These are phyloP conservation scores for Danaus chrysippus DNA, from an alignment of 2,888 invertebrate species.

Conservation along the genomic window DNA sequence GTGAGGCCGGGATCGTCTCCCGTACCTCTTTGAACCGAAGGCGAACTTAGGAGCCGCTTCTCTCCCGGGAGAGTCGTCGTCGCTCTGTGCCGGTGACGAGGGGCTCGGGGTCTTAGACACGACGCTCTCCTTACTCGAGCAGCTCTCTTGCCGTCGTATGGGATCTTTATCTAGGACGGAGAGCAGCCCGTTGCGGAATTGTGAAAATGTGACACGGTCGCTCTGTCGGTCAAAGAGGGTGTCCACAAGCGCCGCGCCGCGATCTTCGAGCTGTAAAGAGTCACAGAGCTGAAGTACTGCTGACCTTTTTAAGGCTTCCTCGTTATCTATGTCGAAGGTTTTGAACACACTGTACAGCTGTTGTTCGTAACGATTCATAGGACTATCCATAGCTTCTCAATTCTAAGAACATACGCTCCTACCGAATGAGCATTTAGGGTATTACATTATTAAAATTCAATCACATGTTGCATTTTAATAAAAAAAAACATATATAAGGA, in stretches of 20 bases:
- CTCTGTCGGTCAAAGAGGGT: slow-evolving; percentile 75
- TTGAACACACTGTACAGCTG: slow-evolving; percentile 89
- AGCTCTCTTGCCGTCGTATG: slow-evolving; percentile 35
- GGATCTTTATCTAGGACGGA: slow-evolving; percentile 81
- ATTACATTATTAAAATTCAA: slow-evolving; percentile 20
- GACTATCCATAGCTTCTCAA: slow-evolving; percentile 53
- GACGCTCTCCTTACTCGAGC: slow-evolving; percentile 39
- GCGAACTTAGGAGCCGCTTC: slow-evolving; percentile 86
- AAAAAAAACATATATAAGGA: slow-evolving; percentile 23
- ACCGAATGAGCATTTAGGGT: slow-evolving; percentile 17
- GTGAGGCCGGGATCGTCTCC: slow-evolving; percentile 83
- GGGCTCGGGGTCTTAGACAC: slow-evolving; percentile 36
- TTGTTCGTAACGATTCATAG: slow-evolving; percentile 87
- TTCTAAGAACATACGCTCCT: slow-evolving; percentile 10
- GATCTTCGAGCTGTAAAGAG: slow-evolving; percentile 87
- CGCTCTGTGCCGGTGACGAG: slow-evolving; percentile 45
- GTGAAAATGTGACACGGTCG: slow-evolving; percentile 81
- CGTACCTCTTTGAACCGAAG: slow-evolving; percentile 87
- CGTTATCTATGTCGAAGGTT: slow-evolving; percentile 85
- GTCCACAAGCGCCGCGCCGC: slow-evolving; percentile 81
- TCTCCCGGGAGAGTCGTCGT: slow-evolving; percentile 81
- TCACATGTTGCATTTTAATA: slow-evolving; percentile 33
- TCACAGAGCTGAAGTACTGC: slow-evolving; percentile 85
- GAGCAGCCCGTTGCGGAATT: slow-evolving; percentile 87
- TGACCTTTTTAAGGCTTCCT: slow-evolving; percentile 82